Percentiles rank a stretch among this genome's conserved stretches.
phyloP scores from a whole-genome alignment of 2,113 vertebrate genomes.

The Menura novaehollandiae region DNA sequence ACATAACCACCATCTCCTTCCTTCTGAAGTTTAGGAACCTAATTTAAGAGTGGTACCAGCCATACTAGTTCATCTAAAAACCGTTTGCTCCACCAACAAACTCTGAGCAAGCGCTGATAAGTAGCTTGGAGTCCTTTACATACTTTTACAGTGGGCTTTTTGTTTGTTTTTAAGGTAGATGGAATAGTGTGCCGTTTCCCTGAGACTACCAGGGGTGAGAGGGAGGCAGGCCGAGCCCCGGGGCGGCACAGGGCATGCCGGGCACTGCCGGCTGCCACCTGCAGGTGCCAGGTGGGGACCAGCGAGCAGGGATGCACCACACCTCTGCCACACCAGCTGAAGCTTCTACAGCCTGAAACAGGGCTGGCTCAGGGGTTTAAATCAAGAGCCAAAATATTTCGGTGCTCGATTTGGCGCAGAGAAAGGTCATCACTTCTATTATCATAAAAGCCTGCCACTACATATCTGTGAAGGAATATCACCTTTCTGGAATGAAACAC shows the following conservation, averaged over 20 bases:
- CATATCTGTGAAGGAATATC: background rate
- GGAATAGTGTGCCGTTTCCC: background rate
- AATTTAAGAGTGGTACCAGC: background rate
- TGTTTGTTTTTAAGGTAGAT: background rate
- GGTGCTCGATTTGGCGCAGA: accelerated
- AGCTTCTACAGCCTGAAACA: background rate
- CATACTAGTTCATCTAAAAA: background rate
- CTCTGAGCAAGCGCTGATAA: accelerated
- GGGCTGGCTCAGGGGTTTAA: accelerated
- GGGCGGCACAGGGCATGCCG: accelerated
- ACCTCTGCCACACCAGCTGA: accelerated
- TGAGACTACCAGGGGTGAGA: background rate
- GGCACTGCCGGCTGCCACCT: background rate
- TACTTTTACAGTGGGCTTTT: accelerated
- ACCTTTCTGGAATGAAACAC: background rate
- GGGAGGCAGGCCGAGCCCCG: accelerated
- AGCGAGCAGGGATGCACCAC: accelerated
- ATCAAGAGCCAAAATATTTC: background rate
- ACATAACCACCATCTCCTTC: background rate
- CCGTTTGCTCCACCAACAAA: background rate
- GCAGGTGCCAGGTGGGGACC: accelerated
- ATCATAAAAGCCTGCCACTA: background rate
- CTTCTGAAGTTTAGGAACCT: background rate
- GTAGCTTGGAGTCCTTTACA: background rate
- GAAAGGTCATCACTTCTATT: background rate